phyloP scores from a whole-genome alignment of 1,140 invertebrate species.

The Drosophila bifasciata region DNA sequence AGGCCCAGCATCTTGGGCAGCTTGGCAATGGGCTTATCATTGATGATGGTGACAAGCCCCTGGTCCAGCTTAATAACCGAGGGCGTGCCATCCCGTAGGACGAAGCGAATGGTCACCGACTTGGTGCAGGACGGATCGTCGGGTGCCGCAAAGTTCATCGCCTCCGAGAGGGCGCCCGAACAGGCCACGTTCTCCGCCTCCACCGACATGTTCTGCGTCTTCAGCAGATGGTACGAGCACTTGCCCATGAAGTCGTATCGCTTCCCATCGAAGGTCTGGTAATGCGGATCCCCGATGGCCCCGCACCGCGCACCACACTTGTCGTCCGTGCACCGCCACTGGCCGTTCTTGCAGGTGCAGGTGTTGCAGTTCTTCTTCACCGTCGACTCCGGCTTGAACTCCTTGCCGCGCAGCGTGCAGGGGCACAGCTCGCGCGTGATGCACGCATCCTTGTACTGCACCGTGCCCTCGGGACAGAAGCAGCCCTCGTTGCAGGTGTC shows the following conservation, averaged over 20 bases:
- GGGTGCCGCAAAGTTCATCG: slow-evolving; percentile 87
- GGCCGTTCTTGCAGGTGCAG: slow-evolving; percentile 85
- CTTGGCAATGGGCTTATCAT: slow-evolving; percentile 88
- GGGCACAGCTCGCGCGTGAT: slow-evolving; percentile 90
- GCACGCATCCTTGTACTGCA: slow-evolving; percentile 90
- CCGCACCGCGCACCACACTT: slow-evolving; percentile 91
- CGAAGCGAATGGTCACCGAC: slow-evolving; percentile 87
- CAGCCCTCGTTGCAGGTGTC: slow-evolving; percentile 92
- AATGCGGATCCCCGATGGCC: slow-evolving; percentile 94
- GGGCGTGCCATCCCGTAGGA: slow-evolving; percentile 83
- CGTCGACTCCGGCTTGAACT: slow-evolving; percentile 89
- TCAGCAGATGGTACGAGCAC: slow-evolving; percentile 93
- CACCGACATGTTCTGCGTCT: slow-evolving; percentile 88
- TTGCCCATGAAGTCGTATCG: slow-evolving; percentile 95
- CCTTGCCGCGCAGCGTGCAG: slow-evolving; percentile 90
- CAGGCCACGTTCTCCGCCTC: slow-evolving; percentile 93
- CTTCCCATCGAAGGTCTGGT: slow-evolving; percentile 94
- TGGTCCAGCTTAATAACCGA: slow-evolving; percentile 89
- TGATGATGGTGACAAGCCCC: slow-evolving; percentile 88
- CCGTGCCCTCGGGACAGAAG: slow-evolving; percentile 91
- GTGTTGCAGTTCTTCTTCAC: slow-evolving; percentile 93
- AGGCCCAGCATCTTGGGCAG: slow-evolving; percentile 87
- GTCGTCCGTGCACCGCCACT: slow-evolving; percentile 91
- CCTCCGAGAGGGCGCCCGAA: slow-evolving; percentile 90
- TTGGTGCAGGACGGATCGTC: slow-evolving; percentile 92